Base-by-base conservation (phyloP, 2,888 invertebrate genomes). In the Rhingia campestris region DNA sequence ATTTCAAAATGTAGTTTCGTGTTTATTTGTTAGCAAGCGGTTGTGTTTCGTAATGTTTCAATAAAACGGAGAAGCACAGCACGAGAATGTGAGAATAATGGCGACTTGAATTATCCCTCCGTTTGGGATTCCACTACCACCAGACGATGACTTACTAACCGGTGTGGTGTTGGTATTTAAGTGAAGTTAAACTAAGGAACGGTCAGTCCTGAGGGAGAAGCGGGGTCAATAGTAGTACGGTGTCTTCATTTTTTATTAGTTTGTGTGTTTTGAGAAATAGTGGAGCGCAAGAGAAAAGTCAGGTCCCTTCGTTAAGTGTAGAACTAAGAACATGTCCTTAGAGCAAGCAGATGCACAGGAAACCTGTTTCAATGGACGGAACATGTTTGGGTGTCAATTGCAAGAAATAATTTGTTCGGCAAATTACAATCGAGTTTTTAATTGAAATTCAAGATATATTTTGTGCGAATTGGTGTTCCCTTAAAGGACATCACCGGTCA, bases 11-110 rank as follows among this genome's bases (percentile, higher is more conserved):
- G 56, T 53, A 59, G 69, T 69, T 59, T 74, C 64, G 77, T 86
- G 75, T 86, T 86, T 81, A 81, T 58, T 76, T 61, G 59, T 61
- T 53, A 49, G 43, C 64, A 73, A 81, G 66, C 43, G 72, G 70
- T 66, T 58, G 54, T 59, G 10, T 69, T 49, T 76, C 39, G 59
- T 58, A 70, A 75, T 81, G 75, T 81, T 81, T 81, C 64, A 79
- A 74, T 74, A 79, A 84, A 80, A 80, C 45, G 49, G 41, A 72
- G 43, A n/a, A 81, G 9, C 32, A 37, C 56, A 81, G 9, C 32
- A 37, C 37, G 49, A 58, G 70, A 70, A 82, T 39, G 72, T 72
- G 77, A 43, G 45, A 77, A 77, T 81, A 76, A 76, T 67, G 45
- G 64, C 70, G 35, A 67, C 49, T 81, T 64, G 81, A 59, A 81